Base-by-base conservation (phyloP, 1,140 invertebrate species). In the Tetramorium alpestre region DNA sequence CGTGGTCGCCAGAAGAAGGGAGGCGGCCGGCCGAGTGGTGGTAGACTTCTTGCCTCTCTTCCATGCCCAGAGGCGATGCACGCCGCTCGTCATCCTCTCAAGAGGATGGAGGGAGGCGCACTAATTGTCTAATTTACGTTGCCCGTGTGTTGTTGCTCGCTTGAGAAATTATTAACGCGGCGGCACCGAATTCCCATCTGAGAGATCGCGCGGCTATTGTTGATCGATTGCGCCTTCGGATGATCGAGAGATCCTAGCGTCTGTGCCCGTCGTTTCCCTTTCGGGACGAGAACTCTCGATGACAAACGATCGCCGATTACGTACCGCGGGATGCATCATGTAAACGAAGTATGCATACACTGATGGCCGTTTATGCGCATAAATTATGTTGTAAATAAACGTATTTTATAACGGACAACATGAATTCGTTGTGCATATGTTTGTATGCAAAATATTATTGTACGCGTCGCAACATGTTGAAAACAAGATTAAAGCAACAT, bases 31-130 rank as follows among this genome's bases (percentile, higher is more conserved):
- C 54, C 69, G 76, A 70, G 92, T 91, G 87, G 90, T 89, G 89
- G 90, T 86, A 89, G 67, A 86, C 77, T 90, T 76, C 86, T 91
- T 93, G 67, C 92, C 91, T 90, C 91, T 90, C 92, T 93, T 90
- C 92, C 91, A 92, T 65, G 54, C 6, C 70, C 22, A 22, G 13
- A 33, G 16, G 25, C 65, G 56, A 69, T 75, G 28, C 70, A 54
- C 62, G 38, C n/a, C n/a, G 33, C 38, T 11, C 62, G 25, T 81
- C 41, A 16, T 58, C 4, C n/a, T 44, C 18, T 33, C 3, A 33
- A 4, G 33, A 33, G 3, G 33, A n/a, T 58, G 86, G 89, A 60
- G 51, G 80, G 89, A 70, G 67, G 58, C 62, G 77, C 33, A 87
- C 73, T 91, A 89, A 91, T 91, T 88, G 58, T 77, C 84, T 75